Conservation (phyloP, 2,888 invertebrate genomes). For the Rotaria magnacalcarata region DNA sequence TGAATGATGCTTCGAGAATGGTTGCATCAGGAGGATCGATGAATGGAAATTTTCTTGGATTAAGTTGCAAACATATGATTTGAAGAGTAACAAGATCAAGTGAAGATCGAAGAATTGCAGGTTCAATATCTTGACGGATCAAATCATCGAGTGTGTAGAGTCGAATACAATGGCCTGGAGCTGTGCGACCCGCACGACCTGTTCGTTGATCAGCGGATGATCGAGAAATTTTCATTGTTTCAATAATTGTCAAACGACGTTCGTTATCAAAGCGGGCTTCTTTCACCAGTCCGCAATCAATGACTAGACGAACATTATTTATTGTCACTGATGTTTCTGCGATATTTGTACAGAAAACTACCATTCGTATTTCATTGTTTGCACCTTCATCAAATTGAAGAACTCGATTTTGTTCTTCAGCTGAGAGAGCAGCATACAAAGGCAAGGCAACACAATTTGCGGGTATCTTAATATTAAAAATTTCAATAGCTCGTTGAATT, state of each 20-base stretch:
- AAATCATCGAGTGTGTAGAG: background rate
- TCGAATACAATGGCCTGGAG: background rate
- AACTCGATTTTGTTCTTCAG: background rate
- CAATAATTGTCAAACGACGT: background rate
- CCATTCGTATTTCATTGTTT: background rate
- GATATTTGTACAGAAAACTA: background rate
- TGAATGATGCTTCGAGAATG: background rate
- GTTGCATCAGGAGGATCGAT: background rate
- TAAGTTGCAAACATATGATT: background rate
- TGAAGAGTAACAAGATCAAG: constrained; percentile 1
- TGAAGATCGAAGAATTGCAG: background rate
- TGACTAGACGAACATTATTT: background rate
- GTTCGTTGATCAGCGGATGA: constrained; percentile 5
- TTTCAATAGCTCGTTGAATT: background rate
- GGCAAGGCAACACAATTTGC: background rate
- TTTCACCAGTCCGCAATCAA: background rate
- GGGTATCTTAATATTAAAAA: background rate
- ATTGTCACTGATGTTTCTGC: background rate
- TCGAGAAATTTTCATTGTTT: background rate
- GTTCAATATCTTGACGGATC: background rate
- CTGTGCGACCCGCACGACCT: background rate
- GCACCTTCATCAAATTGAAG: background rate
- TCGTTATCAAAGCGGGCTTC: background rate
- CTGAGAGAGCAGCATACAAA: background rate
- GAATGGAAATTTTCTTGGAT: constrained; percentile 22